phyloP scores from a whole-genome alignment of 2,797 vertebrate genomes.

The Scleropages formosus region DNA sequence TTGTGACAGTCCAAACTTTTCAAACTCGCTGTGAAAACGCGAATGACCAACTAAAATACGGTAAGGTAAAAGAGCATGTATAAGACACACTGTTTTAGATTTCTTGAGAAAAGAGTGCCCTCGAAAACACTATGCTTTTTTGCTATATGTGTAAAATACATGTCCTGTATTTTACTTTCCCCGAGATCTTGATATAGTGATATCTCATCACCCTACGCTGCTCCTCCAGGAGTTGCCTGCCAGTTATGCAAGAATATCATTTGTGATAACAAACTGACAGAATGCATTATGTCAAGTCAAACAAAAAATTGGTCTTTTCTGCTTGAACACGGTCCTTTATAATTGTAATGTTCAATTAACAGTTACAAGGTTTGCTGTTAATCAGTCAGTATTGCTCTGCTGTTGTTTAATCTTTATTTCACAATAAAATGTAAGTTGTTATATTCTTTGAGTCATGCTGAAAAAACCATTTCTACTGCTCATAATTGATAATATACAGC shows the following conservation, averaged over 20 bases:
- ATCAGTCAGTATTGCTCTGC: conserved; percentile 51
- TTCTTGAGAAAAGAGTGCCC: background rate
- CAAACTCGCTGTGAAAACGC: too few species aligned
- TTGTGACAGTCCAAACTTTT: too few species aligned
- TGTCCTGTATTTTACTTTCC: conserved; percentile 35
- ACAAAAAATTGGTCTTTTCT: conserved; percentile 40
- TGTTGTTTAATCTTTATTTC: conserved; percentile 23
- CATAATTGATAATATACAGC: too few species aligned
- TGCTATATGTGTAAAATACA: background rate
- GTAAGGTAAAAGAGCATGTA: background rate
- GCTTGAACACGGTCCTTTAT: conserved; percentile 34
- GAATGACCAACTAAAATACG: too few species aligned
- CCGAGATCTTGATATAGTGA: background rate
- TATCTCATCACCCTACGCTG: conserved; percentile 48
- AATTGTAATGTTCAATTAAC: background rate
- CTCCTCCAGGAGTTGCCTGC: conserved; percentile 52
- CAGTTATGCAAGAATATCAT: conserved; percentile 54
- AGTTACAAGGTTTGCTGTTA: background rate
- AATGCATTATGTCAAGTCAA: conserved; percentile 56
- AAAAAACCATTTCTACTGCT: too few species aligned
- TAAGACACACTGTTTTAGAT: conserved; percentile 11
- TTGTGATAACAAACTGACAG: conserved; percentile 60
- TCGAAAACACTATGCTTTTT: too few species aligned
- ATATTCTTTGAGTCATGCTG: too few species aligned
- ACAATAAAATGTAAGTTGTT: too few species aligned